Evolutionary conservation across 1,140 invertebrate species (phyloP).

Genomic region (Calliopsis andreniformis): DNA sequence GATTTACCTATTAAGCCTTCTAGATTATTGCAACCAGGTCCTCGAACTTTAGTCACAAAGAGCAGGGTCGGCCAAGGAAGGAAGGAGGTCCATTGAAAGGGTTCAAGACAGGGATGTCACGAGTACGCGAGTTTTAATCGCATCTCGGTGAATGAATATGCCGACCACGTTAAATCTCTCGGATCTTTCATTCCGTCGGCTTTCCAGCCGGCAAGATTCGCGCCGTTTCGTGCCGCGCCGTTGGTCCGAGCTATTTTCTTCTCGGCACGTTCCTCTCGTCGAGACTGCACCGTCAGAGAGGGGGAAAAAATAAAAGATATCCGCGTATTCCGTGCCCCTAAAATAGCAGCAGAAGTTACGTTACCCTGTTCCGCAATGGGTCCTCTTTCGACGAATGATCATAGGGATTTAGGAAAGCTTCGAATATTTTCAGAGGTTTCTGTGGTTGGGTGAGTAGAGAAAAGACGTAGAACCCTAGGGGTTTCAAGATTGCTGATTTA

Average conservation of each 20-base stretch:
- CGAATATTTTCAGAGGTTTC: no score
- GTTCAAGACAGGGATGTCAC: background rate
- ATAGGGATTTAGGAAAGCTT: constrained; percentile 12
- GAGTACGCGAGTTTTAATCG: constrained; percentile 44
- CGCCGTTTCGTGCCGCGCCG: constrained; percentile 56
- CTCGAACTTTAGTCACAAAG: no score
- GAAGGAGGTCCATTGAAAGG: background rate
- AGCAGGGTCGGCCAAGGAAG: no score
- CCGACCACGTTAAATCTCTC: constrained; percentile 48
- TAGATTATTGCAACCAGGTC: no score
- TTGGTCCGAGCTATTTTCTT: constrained; percentile 68
- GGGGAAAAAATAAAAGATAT: constrained; percentile 35
- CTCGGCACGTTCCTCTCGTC: constrained; percentile 62
- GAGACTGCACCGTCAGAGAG: constrained; percentile 11
- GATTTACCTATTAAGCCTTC: no score
- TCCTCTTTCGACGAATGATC: background rate
- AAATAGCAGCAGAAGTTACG: constrained; percentile 61
- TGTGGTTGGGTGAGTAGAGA: no score
- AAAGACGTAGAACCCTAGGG: no score
- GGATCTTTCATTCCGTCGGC: constrained; percentile 47
- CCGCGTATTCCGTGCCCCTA: constrained; percentile 48
- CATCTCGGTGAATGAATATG: constrained; percentile 26
- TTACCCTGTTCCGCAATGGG: constrained; percentile 48
- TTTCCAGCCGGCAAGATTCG: constrained; percentile 59
- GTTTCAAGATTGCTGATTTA: no score